A percentile compares a stretch with the other conserved stretches of the same genome.
Evolutionary conservation across 2,888 invertebrate genomes (phyloP).

Genomic region (Campoplex capitator): DNA sequence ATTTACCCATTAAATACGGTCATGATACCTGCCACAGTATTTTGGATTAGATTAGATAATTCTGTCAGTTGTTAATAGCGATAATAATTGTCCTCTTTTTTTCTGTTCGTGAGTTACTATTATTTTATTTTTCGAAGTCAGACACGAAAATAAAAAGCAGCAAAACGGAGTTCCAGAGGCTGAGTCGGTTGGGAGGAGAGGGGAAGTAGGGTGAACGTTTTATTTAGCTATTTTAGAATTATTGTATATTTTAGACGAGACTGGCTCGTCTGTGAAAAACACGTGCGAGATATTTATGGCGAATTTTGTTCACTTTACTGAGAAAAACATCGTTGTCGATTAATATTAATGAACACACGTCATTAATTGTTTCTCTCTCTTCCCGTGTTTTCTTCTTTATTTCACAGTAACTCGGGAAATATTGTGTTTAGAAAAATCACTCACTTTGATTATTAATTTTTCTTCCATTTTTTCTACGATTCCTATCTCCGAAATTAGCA

Average conservation of each 20-base stretch:
- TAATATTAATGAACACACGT: neutral
- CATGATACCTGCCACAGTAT: conserved; percentile 84
- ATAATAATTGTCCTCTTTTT: conserved; percentile 63
- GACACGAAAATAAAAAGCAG: conserved; percentile 39
- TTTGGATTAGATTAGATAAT: conserved; percentile 83
- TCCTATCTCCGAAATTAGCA: neutral
- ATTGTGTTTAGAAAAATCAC: neutral
- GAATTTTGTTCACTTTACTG: neutral
- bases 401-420: neutral
- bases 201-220: conserved; percentile 40
- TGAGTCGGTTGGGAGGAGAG: conserved; percentile 10
- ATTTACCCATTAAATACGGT: conserved; percentile 80
- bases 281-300: neutral
- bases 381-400: neutral
- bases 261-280: neutral
- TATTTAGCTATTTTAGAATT: conserved; percentile 28
- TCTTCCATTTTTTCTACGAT: neutral
- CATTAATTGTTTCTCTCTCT: neutral
- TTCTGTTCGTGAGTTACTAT: conserved; percentile 52
- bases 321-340: neutral
- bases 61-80: conserved; percentile 70
- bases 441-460: neutral
- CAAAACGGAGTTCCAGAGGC: conserved; percentile 65
- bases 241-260: neutral
- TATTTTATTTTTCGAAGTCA: neutral